Percentiles rank a stretch among this genome's conserved stretches.
These are phyloP conservation scores for Phenganax stokvisi DNA, from an alignment of 92 coral and sea anemone genomes.

Conservation along the genomic window DNA sequence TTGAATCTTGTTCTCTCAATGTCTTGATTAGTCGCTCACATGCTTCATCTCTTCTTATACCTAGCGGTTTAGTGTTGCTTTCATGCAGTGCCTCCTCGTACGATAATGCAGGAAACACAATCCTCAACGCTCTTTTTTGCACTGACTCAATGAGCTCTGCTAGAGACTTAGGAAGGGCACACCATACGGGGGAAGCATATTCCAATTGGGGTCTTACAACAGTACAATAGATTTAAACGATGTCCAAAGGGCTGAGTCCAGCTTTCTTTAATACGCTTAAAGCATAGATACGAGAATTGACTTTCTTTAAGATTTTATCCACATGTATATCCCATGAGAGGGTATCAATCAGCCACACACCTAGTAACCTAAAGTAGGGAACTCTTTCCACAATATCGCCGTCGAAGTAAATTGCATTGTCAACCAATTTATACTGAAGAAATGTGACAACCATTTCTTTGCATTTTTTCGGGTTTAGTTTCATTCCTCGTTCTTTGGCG, in stretches of 20 bases:
- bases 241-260: neutral
- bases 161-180: neutral
- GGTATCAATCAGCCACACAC: neutral
- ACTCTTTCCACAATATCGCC: too few species aligned
- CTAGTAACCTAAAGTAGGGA: neutral
- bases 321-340: too few species aligned
- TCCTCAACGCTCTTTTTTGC: neutral
- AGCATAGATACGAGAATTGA: conserved; percentile 2
- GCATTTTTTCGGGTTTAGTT: conserved; percentile 26
- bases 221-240: neutral
- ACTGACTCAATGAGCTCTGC: neutral
- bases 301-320: neutral
- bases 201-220: too few species aligned
- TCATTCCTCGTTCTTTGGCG: conserved; percentile 15
- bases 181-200: neutral
- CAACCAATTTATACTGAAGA: neutral
- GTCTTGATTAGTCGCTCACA: neutral
- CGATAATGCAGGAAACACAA: neutral
- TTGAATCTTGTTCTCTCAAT: conserved; percentile 24
- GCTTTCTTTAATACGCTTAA: conserved; percentile 2
- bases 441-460: neutral
- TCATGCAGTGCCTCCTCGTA: neutral
- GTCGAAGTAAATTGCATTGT: too few species aligned
- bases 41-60: neutral
- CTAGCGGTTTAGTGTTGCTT: neutral